These are phyloP conservation scores for Punctoribates punctum DNA, from an alignment of 2,888 invertebrate genomes.

Conservation along the genomic window DNA sequence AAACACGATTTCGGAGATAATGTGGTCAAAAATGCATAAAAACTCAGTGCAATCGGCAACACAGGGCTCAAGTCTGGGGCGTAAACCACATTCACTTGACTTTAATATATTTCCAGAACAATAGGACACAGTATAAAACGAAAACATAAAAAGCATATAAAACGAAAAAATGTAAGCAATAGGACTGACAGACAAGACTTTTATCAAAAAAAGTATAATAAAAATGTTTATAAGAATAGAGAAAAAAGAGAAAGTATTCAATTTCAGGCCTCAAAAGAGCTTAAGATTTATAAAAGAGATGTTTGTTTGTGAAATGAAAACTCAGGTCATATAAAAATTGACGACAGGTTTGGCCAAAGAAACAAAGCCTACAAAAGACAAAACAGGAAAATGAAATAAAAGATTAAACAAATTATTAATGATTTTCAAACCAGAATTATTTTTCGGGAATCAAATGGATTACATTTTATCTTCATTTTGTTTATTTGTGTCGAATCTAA, in stretches of 20 bases:
- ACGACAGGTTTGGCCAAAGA: too few species aligned
- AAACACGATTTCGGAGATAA: conserved; percentile 11
- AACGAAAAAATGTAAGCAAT: background rate
- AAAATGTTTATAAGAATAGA: background rate
- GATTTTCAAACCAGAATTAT: background rate
- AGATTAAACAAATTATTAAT: background rate
- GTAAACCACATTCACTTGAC: background rate
- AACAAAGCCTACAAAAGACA: background rate
- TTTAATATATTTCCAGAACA: background rate
- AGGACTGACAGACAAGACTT: background rate
- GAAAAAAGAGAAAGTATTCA: background rate
- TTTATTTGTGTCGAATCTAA: background rate
- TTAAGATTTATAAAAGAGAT: background rate
- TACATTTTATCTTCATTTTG: background rate
- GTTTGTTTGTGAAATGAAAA: background rate
- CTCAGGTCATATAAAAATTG: background rate
- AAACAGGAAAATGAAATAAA: background rate
- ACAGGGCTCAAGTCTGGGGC: background rate
- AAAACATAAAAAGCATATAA: background rate
- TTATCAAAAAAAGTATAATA: background rate
- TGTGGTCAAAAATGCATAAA: conserved; percentile 14
- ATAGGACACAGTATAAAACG: background rate
- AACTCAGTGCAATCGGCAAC: background rate
- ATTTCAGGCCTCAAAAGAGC: background rate
- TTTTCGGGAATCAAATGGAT: background rate